Evolutionary conservation across 2,797 vertebrate genomes (phyloP), one percentile per base, ranked within the genome.

Genomic region (Podarcis lilfordi): DNA sequence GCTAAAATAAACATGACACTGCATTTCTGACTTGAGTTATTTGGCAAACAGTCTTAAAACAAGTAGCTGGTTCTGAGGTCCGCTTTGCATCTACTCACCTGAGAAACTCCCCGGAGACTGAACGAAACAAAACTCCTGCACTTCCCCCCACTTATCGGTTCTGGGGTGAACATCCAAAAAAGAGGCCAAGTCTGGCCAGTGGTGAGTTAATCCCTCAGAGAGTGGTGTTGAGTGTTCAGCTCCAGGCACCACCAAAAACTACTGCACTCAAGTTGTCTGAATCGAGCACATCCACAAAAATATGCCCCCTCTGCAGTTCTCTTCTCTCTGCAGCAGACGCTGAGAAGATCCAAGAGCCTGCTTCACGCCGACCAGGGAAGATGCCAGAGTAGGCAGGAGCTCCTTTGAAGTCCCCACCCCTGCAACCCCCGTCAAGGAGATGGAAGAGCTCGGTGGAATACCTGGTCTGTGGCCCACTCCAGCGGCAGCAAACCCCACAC

Each of bases 401-500:
- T 37, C 45, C 37, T 21, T 9, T 3, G 19, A 80, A 2, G 2
- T 8, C 10, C 11, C 82, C 40, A 1, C 37, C 29, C 64, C 84
- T 11, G 74, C 61, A 37, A 17, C 37, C 64, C 55, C 37, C 32
- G 43, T 45, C 50, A 3, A 37, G 80, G 13, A 72, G 50, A 68
- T 0, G 15, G 1, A 25, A 94, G 90, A 88, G 91, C 79, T 77
- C 43, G 5, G 61, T 55, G 29, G 0, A 82, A 96, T 99, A 99
- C 99, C 99, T 99, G 98, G 97, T 98, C 98, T 98, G 98, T 97
- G 96, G 97, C 98, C 98, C 98, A 98, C 98, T 99, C 98, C 98
- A 98, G 98, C 98, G 97, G 98, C 98, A 98, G 98, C 92, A 97
- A 96, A 96, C 95, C 97, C 32, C 97, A 97, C 98, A 98, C 94